Evolutionary conservation across 2,113 vertebrate species (phyloP), one percentile per base, ranked within the genome.

Genomic region (Chlamydotis undulata): DNA sequence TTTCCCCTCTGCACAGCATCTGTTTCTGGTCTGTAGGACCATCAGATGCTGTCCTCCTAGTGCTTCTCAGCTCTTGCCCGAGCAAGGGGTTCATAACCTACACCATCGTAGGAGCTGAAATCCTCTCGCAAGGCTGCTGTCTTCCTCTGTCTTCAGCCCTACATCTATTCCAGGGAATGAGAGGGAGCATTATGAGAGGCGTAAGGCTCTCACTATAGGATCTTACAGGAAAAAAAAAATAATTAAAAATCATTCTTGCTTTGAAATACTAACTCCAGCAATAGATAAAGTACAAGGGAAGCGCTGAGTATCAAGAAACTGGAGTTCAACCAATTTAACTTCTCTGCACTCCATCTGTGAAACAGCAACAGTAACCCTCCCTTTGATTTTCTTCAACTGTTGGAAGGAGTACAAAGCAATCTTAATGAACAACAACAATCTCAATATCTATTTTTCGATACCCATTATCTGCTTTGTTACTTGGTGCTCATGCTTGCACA

Each of bases 381-480:
- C 80, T 81, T 68, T 85, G 89, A 93, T 39, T 96, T 87, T 49
- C 87, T 82, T 89, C 57, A 63, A 64, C 77, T 68, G 43, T 10
- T 96, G 95, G 93, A 96, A 87, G 73, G 81, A 82, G n/a, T 65
- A 95, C 77, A 96, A 96, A 96, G 83, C 45, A 52, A 39, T 55
- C 70, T 59, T 65, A 76, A 69, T 25, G 64, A 90, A 91, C 23
- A 55, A 43, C 41, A 43, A 43, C 41, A 75, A 68, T 35, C 35
- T 35, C 69, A 31, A 45, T 12, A 61, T 81, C 91, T 92, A 56
- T 77, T 94, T 94, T 92, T 77, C 6, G 11, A 71, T 71, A 68
- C 68, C 57, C 61, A 67, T 93, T 95, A 95, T 93, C 91, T 94
- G 77, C 93, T 91, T 78, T 91, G 63, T 87, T 73, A 87, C 49